Conservation (phyloP, 2,113 vertebrate species). For the Anthoscopus minutus region DNA sequence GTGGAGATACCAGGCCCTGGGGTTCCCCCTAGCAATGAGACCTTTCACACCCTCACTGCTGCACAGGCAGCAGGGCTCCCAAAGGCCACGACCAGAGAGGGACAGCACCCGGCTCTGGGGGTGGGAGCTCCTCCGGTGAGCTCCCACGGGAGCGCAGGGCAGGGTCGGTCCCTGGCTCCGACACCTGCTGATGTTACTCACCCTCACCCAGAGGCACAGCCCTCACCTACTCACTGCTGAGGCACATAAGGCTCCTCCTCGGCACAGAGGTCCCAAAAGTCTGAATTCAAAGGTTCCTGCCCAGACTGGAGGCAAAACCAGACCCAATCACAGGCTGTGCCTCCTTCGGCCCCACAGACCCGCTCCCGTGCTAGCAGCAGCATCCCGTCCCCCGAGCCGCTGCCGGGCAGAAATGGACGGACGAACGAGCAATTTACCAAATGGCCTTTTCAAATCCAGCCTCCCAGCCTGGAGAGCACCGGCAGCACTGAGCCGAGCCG, state of each 20-base stretch:
- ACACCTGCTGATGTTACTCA: background rate
- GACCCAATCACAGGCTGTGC: accelerated
- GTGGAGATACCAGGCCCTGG: accelerated
- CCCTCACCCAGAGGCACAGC: background rate
- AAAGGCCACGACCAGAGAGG: background rate
- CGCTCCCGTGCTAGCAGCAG: background rate
- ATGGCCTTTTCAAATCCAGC: background rate
- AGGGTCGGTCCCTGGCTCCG: background rate
- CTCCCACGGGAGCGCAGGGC: background rate
- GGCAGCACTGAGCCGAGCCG: background rate
- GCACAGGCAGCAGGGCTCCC: background rate
- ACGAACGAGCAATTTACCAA: background rate
- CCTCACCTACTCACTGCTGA: background rate
- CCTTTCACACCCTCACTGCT: background rate
- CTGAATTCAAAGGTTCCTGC: background rate
- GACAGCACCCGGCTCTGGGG: background rate
- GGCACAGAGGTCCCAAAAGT: accelerated
- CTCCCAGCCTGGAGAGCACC: background rate
- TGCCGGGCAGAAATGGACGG: background rate
- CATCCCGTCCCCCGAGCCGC: background rate
- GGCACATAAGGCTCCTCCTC: background rate
- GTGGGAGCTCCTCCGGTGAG: background rate
- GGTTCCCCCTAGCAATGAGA: background rate
- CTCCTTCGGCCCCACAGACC: background rate
- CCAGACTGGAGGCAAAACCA: background rate